A percentile compares a stretch with the other conserved stretches of the same genome.
Evolutionary conservation across 2,113 vertebrate genomes (phyloP).

Genomic region (Lutjanus erythropterus): DNA sequence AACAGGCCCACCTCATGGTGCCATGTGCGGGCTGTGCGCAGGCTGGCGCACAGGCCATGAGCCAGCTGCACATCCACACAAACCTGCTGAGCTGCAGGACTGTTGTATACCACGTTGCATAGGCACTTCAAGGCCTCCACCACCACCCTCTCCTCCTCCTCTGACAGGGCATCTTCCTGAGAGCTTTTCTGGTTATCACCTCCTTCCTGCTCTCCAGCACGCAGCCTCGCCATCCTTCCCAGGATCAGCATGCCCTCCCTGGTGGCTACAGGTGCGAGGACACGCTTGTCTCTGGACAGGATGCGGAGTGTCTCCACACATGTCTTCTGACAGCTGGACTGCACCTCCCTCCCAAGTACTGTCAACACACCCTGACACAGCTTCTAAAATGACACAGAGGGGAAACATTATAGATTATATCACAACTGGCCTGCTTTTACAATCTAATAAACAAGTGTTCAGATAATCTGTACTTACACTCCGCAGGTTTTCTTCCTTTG

Average conservation of each 20-base stretch:
- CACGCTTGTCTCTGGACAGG: constrained; percentile 94
- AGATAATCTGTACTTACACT: constrained; percentile 84
- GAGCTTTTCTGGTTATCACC: constrained; percentile 21
- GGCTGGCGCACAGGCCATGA: constrained; percentile 88
- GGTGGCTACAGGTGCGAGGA: constrained; percentile 94
- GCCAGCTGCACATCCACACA: constrained; percentile 93
- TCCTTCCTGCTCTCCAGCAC: constrained; percentile 28
- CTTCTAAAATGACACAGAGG: constrained; percentile 80
- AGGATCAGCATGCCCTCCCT: constrained; percentile 92
- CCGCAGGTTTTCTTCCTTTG: constrained; percentile 91
- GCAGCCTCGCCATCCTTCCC: constrained; percentile 88
- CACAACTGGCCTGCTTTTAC: not conserved
- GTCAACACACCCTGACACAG: constrained; percentile 91
- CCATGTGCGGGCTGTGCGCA: constrained; percentile 84
- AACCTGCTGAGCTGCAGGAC: constrained; percentile 92
- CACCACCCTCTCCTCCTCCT: constrained; percentile 90
- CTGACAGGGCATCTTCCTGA: constrained; percentile 79
- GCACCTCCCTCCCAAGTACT: constrained; percentile 87
- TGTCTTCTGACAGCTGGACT: constrained; percentile 89
- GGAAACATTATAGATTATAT: not conserved
- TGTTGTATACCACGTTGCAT: constrained; percentile 97
- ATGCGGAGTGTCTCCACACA: constrained; percentile 96
- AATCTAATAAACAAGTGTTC: not conserved
- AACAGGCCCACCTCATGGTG: constrained; percentile 94
- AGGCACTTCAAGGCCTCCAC: constrained; percentile 98